Evolutionary conservation across 1,140 invertebrate species (phyloP).

Genomic region (Cataglyphis hispanica): DNA sequence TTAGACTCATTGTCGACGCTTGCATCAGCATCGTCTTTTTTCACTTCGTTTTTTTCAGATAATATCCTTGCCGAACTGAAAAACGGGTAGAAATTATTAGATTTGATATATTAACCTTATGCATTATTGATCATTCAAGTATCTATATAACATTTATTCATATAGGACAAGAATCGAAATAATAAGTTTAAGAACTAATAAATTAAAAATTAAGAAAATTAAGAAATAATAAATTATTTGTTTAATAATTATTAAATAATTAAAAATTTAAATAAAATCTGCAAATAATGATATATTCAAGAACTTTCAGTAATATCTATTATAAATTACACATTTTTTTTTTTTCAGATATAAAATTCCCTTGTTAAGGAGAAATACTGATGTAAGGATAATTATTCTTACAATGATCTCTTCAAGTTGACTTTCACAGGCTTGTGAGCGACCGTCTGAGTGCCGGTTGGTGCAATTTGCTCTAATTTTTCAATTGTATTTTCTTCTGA

Average conservation of each 20-base stretch:
- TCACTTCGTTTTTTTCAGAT: conserved; percentile 72
- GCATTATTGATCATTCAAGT: not conserved
- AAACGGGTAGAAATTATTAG: conserved; percentile 55
- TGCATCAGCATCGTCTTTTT: conserved; percentile 72
- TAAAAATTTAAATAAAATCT: not conserved
- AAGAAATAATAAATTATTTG: no score
- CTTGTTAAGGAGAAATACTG: not conserved
- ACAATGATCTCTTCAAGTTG: conserved; percentile 85
- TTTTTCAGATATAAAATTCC: not conserved
- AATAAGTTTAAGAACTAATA: not conserved
- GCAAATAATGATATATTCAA: not conserved
- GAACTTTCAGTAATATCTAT: not conserved
- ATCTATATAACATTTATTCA: not conserved
- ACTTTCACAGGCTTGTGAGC: conserved; percentile 82
- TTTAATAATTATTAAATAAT: no score
- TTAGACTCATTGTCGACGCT: conserved; percentile 65
- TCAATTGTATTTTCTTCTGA: conserved; percentile 57
- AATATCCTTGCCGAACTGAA: conserved; percentile 74
- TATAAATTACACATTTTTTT: not conserved
- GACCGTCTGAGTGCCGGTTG: conserved; percentile 53
- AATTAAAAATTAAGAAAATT: no score
- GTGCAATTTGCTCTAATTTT: conserved; percentile 67
- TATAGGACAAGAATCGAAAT: not conserved
- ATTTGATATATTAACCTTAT: not conserved
- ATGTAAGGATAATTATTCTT: conserved; percentile 68